These are phyloP conservation scores for Alca torda DNA, from an alignment of 2,797 vertebrate genomes.

Conservation along the genomic window DNA sequence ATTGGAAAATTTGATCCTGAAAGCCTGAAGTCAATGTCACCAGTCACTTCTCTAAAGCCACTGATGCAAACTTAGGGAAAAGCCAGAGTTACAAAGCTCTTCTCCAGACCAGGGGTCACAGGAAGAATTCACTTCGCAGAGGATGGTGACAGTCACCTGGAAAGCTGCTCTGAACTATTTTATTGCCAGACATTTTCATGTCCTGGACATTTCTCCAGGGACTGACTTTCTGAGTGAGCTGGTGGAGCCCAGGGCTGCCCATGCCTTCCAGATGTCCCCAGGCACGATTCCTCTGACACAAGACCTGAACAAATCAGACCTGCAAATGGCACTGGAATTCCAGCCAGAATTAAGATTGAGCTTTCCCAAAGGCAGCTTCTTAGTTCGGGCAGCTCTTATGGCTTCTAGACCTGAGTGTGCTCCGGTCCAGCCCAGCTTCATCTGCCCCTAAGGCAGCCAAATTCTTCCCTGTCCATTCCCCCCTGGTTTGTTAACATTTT, in stretches of 20 bases:
- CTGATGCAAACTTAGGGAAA: not conserved
- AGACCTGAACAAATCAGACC: not conserved
- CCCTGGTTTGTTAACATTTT: not conserved
- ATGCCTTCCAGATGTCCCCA: not conserved
- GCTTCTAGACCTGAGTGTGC: accelerated
- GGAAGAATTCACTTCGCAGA: not conserved
- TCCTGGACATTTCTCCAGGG: not conserved
- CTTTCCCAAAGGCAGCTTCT: not conserved
- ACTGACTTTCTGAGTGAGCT: not conserved
- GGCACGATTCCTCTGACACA: not conserved
- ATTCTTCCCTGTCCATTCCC: not conserved
- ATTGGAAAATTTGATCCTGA: not conserved
- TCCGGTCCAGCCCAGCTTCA: not conserved
- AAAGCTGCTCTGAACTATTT: not conserved
- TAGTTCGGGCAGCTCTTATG: accelerated
- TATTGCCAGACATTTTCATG: not conserved
- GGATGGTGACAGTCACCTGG: not conserved
- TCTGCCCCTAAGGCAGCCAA: not conserved
- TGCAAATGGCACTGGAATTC: not conserved
- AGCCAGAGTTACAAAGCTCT: not conserved
- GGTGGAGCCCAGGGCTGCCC: not conserved
- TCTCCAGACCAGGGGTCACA: not conserved
- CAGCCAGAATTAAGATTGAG: not conserved
- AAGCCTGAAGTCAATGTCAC: not conserved
- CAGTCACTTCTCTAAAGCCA: not conserved